phyloP scores from a whole-genome alignment of 1,140 invertebrate genomes.

The Drosophila aff. region DNA sequence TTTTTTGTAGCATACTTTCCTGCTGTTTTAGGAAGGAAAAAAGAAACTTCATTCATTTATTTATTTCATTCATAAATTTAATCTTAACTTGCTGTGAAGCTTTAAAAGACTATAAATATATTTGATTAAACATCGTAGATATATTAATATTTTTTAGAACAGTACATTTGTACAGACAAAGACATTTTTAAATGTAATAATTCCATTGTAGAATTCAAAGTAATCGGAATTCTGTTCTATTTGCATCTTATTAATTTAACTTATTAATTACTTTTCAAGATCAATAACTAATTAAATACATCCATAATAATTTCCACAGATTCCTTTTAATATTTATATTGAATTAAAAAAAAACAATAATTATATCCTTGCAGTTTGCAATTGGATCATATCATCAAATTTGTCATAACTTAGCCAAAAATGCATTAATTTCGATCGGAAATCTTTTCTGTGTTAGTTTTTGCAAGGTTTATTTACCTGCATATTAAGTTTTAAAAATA shows the following conservation, averaged over 20 bases:
- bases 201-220: too few species aligned
- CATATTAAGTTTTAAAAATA: background rate
- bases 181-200: too few species aligned
- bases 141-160: too few species aligned
- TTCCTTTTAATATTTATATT: too few species aligned
- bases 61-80: slow-evolving; percentile 18
- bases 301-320: too few species aligned
- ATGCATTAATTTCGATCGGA: background rate
- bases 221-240: too few species aligned
- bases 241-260: too few species aligned
- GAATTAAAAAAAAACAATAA: too few species aligned
- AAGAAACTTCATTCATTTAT: slow-evolving; percentile 4
- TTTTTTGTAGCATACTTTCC: slow-evolving; percentile 29
- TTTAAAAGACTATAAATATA: background rate
- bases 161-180: too few species aligned
- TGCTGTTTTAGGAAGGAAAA: background rate
- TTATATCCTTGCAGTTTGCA: too few species aligned
- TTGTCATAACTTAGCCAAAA: background rate
- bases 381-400: background rate
- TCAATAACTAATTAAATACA: too few species aligned
- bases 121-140: background rate
- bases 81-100: background rate
- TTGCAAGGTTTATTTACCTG: background rate
- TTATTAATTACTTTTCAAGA: too few species aligned
- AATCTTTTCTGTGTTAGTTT: background rate